Evolutionary conservation across 2,797 vertebrate species (phyloP).

Genomic region (Phrynocephalus vlangalii): DNA sequence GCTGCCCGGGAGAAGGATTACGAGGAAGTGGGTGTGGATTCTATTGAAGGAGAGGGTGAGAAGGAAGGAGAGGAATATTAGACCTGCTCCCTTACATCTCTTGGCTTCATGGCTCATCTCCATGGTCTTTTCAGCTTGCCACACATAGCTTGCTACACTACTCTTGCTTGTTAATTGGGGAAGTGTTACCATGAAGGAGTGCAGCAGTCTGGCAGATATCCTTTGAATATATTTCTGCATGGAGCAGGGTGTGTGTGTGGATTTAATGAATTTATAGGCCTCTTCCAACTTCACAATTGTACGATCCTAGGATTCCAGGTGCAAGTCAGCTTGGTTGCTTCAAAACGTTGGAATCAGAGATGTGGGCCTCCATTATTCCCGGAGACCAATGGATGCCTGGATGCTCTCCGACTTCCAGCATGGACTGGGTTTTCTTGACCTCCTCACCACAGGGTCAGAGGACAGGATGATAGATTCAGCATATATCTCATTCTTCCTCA

Average conservation of each 20-base stretch:
- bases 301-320: no score
- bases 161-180: constrained; percentile 45
- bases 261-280: no score
- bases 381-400: background rate
- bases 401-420: background rate
- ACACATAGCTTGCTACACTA: constrained; percentile 58
- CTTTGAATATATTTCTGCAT: no score
- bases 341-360: background rate
- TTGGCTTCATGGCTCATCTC: constrained; percentile 62
- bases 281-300: no score
- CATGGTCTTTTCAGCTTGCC: constrained; percentile 57
- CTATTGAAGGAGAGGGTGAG: constrained; percentile 86
- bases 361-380: background rate
- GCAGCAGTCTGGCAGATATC: background rate
- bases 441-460: background rate
- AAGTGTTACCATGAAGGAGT: constrained; percentile 8
- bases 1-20: constrained; percentile 88
- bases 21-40: constrained; percentile 87
- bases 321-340: no score
- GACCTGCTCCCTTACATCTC: constrained; percentile 44
- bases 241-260: no score
- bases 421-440: background rate
- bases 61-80: constrained; percentile 89
- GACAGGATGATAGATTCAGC: no score
- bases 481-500: constrained; percentile 1